Evolutionary conservation across 2,797 vertebrate species (phyloP).

Genomic region (Pseudocheirus occidentalis): DNA sequence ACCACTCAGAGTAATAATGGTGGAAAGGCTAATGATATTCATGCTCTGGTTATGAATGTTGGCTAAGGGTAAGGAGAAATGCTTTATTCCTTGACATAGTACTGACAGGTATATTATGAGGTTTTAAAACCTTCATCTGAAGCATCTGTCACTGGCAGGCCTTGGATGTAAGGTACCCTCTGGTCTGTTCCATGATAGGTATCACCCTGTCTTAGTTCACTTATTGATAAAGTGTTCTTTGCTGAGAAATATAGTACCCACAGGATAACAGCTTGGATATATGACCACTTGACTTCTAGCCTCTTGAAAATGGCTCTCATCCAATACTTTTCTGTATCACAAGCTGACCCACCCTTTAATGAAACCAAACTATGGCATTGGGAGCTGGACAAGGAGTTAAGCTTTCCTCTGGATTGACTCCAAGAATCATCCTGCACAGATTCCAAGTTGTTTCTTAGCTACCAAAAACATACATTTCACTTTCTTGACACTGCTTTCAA

Average conservation of each 20-base stretch:
- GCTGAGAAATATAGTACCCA: not conserved
- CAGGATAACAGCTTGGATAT: constrained; percentile 23
- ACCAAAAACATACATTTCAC: not conserved
- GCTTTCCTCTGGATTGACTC: not conserved
- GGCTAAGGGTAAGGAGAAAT: not conserved
- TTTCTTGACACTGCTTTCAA: not conserved
- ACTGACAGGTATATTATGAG: constrained; percentile 16
- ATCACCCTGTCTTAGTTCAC: not conserved
- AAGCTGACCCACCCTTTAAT: not conserved
- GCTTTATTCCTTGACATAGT: constrained; percentile 26
- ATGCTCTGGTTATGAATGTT: not conserved
- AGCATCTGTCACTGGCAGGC: not conserved
- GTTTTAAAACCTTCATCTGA: constrained; percentile 11
- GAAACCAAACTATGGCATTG: not conserved
- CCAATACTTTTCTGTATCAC: not conserved
- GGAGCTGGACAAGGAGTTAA: constrained; percentile 2
- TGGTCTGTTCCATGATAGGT: not conserved
- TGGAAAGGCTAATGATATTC: constrained; percentile 31
- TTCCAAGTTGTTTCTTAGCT: constrained; percentile 38
- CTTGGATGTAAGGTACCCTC: constrained; percentile 9
- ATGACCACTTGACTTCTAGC: not conserved
- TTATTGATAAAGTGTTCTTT: not conserved
- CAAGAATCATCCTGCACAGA: constrained; percentile 5
- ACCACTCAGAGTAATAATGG: not conserved
- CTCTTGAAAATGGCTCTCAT: constrained; percentile 11